Evolutionary conservation across 2,113 vertebrate genomes (phyloP), one percentile per base, ranked within the genome.

Genomic region (Mustela lutreola): DNA sequence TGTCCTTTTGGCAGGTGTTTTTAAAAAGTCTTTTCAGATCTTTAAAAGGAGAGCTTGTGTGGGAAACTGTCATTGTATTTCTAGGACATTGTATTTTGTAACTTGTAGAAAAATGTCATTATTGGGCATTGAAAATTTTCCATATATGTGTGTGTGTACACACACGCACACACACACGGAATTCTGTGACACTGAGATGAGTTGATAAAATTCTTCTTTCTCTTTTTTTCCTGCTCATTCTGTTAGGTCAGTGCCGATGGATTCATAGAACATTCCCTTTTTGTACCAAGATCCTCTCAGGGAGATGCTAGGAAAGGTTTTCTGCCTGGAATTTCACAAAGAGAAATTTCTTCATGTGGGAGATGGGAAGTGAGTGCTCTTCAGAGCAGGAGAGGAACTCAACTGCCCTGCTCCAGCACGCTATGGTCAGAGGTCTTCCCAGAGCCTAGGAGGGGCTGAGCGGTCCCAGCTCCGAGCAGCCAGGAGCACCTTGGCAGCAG

Each of bases 251-350:
- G 22, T 12, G 39, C 79, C 89, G 62, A 76, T 76, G 48, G 70
- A 78, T 78, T 53, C n/a, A 87, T 24, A 75, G 45, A 42, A 53
- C 14, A 18, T 89, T 75, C n/a, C 39, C 16, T 56, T 86, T 92
- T 31, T 48, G 15, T 48, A 26, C 39, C 28, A 31, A 83, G 18
- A 39, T 67, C 39, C 62, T 95, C 53, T 65, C 33, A 82, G 48
- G 26, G 53, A 95, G 82, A 75, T 0, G 0, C 39, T 73, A 67
- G 83, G 83, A 84, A 94, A 39, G 18, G 26, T n/a, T 95, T 92
- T 58, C 75, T 80, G n/a, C 21, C 73, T 76, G 92, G 79, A 96
- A 89, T 84, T 94, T 92, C 58, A 92, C 70, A 70, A 60, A 82
- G 18, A 89, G 15, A 89, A 53, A 82, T 92, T 86, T 70, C 36